Percentiles rank a stretch among this genome's conserved stretches.
Evolutionary conservation across 1,140 invertebrate genomes (phyloP).

Genomic region (Bombus waltoni): DNA sequence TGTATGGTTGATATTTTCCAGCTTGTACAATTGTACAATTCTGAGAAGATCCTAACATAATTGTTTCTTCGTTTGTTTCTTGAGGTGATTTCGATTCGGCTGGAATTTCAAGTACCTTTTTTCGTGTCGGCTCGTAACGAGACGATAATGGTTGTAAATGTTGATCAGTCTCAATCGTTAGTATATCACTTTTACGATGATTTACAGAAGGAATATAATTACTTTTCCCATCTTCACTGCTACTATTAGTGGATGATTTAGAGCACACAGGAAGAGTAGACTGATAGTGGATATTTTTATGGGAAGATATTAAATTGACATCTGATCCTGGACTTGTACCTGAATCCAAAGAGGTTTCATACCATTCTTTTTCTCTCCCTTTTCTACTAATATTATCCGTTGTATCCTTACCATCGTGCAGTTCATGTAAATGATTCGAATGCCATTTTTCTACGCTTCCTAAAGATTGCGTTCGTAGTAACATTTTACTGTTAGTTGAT

Average conservation of each 20-base stretch:
- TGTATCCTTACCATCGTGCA: conserved; percentile 68
- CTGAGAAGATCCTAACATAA: conserved; percentile 88
- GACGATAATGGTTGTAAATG: conserved; percentile 46
- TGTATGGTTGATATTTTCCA: conserved; percentile 94
- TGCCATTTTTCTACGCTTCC: conserved; percentile 84
- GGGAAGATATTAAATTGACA: conserved; percentile 61
- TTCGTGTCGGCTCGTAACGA: conserved; percentile 63
- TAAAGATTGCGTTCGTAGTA: conserved; percentile 85
- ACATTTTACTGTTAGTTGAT: conserved; percentile 81
- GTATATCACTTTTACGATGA: conserved; percentile 64
- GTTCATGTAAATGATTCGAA: conserved; percentile 69
- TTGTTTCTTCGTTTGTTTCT: conserved; percentile 76
- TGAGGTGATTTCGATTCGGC: conserved; percentile 77
- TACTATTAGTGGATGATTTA: neutral
- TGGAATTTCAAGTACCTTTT: conserved; percentile 77
- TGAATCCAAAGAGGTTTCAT: conserved; percentile 88
- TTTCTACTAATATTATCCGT: conserved; percentile 69
- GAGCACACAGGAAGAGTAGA: conserved; percentile 27
- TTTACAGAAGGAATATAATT: conserved; percentile 44
- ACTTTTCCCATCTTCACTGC: conserved; percentile 37
- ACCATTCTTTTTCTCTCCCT: conserved; percentile 87
- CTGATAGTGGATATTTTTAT: conserved; percentile 70
- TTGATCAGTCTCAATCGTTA: conserved; percentile 52
- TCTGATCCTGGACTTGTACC: conserved; percentile 74
- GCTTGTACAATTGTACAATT: conserved; percentile 93